Evolutionary conservation across 2,888 invertebrate species (phyloP).

Genomic region (Xylota sylvarum): DNA sequence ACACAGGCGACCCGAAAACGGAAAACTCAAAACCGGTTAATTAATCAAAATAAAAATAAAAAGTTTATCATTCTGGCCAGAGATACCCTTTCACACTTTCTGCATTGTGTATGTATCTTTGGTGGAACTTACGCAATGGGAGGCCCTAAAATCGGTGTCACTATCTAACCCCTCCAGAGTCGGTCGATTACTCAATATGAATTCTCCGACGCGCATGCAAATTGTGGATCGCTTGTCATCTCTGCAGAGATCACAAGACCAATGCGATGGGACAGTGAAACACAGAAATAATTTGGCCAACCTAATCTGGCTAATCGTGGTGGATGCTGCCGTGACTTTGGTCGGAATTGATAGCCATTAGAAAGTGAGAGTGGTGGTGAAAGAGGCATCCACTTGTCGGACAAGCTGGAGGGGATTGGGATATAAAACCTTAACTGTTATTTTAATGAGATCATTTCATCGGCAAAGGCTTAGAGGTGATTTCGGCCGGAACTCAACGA

Average conservation of each 20-base stretch:
- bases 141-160: slow-evolving; percentile 61
- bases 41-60: slow-evolving; percentile 22
- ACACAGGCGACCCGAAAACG: slow-evolving; percentile 1
- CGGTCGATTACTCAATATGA: slow-evolving; percentile 45
- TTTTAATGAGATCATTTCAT: slow-evolving; percentile 64
- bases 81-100: slow-evolving; percentile 36
- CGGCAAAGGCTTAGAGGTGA: slow-evolving; percentile 23
- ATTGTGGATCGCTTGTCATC: slow-evolving; percentile 49
- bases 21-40: slow-evolving; percentile 30
- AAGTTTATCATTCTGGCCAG: slow-evolving; percentile 26
- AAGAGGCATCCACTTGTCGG: slow-evolving; percentile 20
- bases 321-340: slow-evolving; percentile 42
- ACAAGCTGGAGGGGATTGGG: slow-evolving; percentile 48
- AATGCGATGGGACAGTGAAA: slow-evolving; percentile 25
- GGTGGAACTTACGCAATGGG: slow-evolving; percentile 32
- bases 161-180: neutral
- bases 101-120: slow-evolving; percentile 1
- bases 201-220: neutral
- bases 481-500: slow-evolving; percentile 35
- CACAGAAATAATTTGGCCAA: slow-evolving; percentile 49
- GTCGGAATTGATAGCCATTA: slow-evolving; percentile 56
- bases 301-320: slow-evolving; percentile 46
- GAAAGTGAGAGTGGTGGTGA: slow-evolving; percentile 72
- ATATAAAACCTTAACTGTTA: slow-evolving; percentile 62
- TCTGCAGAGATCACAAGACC: slow-evolving; percentile 24